Evolutionary conservation across 2,113 vertebrate species (phyloP), one percentile per base, ranked within the genome.

Genomic region (Choloepus hoffmanni): DNA sequence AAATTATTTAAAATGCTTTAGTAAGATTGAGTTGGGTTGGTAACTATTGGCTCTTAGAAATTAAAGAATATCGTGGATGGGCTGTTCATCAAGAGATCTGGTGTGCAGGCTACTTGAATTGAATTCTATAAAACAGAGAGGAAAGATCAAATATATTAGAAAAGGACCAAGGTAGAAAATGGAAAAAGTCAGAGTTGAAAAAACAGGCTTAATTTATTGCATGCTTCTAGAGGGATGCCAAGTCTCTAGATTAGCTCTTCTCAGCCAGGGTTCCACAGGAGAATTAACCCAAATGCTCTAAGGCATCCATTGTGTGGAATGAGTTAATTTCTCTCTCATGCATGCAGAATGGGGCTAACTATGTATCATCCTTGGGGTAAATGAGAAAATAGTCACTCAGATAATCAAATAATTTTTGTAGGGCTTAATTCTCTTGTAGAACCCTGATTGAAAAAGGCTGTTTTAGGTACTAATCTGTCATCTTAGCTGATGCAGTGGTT

Each of bases 21-120:
- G 58, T 82, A 97, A 95, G 92, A 67, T 94, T 95, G 73, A 91
- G 24, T 95, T 92, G 30, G 45, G 36, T 81, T 94, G 60, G 2
- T 90, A 65, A 63, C 53, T 85, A 4, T 83, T 95, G 65, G 53
- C 72, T 84, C 50, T 92, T 96, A 40, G 68, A 88, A 89, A 76
- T 88, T 85, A 85, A 92, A 92, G 70, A 72, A 48, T 86, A 50
- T 72, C 77, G 19, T 43, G 33, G 5, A 58, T 84, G 40, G 18
- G 62, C 24, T 74, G 30, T 93, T 53, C 2, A 89, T 62, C 55
- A 68, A 55, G 24, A 85, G 77, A 82, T 84, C 48, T 84, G 19
- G 1, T 94, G 92, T 58, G 6, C 15, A 94, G 24, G 14, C 70
- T 82, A 24, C 19, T 67, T 83, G 91, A 89, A n/a, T 90, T 83